Evolutionary conservation across 2,888 invertebrate species (phyloP).

Genomic region (Noctua pronuba): DNA sequence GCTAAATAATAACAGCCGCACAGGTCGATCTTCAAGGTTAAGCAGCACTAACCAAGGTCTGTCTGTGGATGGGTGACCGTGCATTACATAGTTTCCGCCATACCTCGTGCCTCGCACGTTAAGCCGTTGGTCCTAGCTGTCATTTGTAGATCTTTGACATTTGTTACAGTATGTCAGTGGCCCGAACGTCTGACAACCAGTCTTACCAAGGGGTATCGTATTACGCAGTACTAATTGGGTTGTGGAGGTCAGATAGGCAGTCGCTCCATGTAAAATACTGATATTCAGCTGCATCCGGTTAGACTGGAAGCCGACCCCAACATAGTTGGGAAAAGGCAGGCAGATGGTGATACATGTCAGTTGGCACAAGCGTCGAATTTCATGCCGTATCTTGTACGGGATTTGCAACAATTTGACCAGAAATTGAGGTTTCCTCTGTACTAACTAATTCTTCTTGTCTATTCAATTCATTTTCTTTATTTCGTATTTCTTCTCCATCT

Average conservation of each 20-base stretch:
- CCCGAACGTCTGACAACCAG: not conserved
- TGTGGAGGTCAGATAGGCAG: not conserved
- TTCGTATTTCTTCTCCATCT: constrained; percentile 1
- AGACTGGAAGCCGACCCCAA: not conserved
- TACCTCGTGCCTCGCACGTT: not conserved
- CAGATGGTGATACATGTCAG: not conserved
- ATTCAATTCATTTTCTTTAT: not conserved
- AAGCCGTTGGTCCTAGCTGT: not conserved
- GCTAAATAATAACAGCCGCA: not conserved
- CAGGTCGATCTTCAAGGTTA: not conserved
- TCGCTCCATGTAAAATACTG: not conserved
- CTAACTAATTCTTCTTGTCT: not conserved
- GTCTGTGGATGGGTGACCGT: not conserved
- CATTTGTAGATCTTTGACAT: not conserved
- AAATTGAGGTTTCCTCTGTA: not conserved
- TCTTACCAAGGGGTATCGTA: not conserved
- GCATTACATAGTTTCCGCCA: not conserved
- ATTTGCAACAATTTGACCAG: not conserved
- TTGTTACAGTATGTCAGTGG: not conserved
- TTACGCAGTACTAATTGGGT: not conserved
- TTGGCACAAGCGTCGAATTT: not conserved
- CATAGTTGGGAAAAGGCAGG: not conserved
- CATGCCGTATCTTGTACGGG: not conserved
- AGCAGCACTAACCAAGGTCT: not conserved
- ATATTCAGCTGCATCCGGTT: not conserved